Base-by-base conservation (phyloP, 2,797 vertebrate genomes). In the Acomys russatus region DNA sequence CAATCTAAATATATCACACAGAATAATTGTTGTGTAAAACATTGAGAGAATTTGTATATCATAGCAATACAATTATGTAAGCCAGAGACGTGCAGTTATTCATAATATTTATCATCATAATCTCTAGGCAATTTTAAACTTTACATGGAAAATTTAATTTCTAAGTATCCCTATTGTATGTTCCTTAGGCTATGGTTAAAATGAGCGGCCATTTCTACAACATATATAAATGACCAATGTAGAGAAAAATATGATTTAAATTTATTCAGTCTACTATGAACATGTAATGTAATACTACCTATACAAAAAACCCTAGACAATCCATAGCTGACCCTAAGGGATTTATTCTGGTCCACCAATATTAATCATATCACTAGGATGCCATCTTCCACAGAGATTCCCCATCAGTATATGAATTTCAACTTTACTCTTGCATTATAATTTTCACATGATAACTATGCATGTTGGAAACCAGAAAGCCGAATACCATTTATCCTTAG, bases 391-490 rank as follows among this genome's bases (percentile, higher is more conserved):
- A 88, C 12, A 80, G 49, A 22, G 25, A 78, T 79, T 49, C 80
- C 64, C 61, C 17, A 54, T 92, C 25, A 35, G 28, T 77, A 78
- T 80, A 59, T 93, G 73, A 68, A 89, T 80, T 88, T 96, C 56
- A 92, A 51, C 33, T 82, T 82, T 83, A 90, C 80, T 76, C 49
- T 71, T 6, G 56, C 68, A 23, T 73, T 90, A 89, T 83, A 94
- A 93, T 51, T 79, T 96, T 95, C 20, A 88, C 44, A 38, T n/a
- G 95, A 54, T 93, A 92, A 66, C 20, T 51, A 3, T 80, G 7
- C n/a, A 93, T 17, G 78, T 49, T 90, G 54, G 92, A 56, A 96
- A 90, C 63, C 88, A 94, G 89, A 93, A 93, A 22, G 82, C 44
- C 79, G 44, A n/a, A 38, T 93, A 35, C 77, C 85, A 74, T 91